Conservation (phyloP, 2,888 invertebrate species). For the Chironomus riparius region DNA sequence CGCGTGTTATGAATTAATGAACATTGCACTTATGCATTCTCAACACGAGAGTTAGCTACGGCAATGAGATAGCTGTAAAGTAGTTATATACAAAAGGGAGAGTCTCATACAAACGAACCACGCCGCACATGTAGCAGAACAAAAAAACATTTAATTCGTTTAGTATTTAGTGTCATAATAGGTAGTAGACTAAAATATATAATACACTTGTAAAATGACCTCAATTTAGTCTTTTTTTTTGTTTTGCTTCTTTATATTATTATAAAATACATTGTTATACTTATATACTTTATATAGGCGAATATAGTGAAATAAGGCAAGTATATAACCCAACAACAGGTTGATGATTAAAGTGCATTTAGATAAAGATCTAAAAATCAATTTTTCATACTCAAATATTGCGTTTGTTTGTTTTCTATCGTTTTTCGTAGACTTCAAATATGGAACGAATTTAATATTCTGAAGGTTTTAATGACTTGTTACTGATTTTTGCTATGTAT, state of each 20-base stretch:
- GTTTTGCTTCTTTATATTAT: background rate
- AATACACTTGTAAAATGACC: conserved; percentile 26
- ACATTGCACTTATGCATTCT: background rate
- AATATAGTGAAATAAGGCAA: no score
- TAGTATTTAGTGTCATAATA: conserved; percentile 22
- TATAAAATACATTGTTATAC: no score
- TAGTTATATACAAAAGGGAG: background rate
- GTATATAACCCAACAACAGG: no score
- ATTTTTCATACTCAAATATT: background rate
- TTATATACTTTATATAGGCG: no score
- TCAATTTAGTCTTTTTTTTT: conserved; percentile 18
- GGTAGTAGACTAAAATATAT: conserved; percentile 1
- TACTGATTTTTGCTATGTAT: no score
- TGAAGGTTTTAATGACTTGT: no score
- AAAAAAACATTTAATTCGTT: background rate
- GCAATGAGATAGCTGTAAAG: no score
- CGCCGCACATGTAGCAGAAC: background rate
- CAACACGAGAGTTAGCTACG: no score
- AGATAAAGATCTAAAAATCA: background rate
- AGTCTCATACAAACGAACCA: background rate
- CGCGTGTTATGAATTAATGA: background rate
- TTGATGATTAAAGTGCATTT: no score
- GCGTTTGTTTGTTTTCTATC: background rate
- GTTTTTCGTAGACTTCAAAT: no score
- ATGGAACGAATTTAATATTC: no score